These are phyloP conservation scores for Enteromius trimaculatus DNA, from an alignment of 2,797 vertebrate species.

Conservation along the genomic window DNA sequence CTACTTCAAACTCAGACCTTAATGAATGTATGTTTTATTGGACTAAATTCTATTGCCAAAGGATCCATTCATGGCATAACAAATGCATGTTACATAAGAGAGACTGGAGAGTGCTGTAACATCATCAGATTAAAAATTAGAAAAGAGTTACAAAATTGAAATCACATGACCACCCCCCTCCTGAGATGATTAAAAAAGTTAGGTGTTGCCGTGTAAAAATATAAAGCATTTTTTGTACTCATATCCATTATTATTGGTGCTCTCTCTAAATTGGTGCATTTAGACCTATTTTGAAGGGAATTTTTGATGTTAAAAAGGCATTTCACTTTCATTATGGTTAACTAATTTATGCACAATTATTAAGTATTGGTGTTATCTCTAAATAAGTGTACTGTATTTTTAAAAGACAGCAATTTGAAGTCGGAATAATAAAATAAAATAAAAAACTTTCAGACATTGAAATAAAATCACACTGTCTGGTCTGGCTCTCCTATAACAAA, in stretches of 20 bases:
- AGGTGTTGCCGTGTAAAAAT: background rate
- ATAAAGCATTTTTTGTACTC: background rate
- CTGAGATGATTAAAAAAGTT: background rate
- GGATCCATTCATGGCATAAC: background rate
- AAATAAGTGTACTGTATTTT: background rate
- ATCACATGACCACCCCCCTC: background rate
- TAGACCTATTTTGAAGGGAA: no score
- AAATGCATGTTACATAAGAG: background rate
- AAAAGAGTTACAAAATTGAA: background rate
- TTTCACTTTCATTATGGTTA: no score
- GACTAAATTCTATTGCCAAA: background rate
- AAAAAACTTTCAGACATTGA: background rate
- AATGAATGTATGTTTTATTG: constrained; percentile 76
- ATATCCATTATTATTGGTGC: background rate
- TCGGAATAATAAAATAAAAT: background rate
- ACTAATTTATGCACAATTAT: background rate
- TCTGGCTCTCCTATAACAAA: background rate
- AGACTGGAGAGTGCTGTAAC: background rate
- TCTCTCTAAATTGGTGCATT: background rate
- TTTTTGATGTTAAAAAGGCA: no score
- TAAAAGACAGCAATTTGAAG: background rate
- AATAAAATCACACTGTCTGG: background rate
- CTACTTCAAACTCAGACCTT: background rate
- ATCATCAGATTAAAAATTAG: background rate
- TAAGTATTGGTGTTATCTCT: background rate